These are phyloP conservation scores for Crossaster papposus DNA, from an alignment of 53 echinoderm and acorn worm species.

Conservation along the genomic window DNA sequence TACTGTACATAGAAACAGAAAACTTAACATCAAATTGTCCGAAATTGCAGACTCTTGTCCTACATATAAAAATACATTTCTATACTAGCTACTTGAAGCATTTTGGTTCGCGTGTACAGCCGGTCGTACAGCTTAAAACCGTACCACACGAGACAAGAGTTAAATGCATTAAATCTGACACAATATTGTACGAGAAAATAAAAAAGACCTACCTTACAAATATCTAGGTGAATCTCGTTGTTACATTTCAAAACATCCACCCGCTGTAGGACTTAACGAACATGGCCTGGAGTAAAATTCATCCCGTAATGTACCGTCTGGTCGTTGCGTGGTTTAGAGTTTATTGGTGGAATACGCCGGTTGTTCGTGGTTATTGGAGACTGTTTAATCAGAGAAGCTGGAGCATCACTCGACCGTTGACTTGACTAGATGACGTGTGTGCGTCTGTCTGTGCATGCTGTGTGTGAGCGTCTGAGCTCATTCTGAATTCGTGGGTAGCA, in stretches of 20 bases:
- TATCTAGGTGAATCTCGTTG: neutral
- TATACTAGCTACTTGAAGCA: too few species aligned
- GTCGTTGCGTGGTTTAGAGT: neutral
- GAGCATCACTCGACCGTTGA: neutral
- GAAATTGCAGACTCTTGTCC: too few species aligned
- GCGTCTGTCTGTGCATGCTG: neutral
- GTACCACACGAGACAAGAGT: neutral
- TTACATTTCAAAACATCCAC: neutral
- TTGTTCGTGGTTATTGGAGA: neutral
- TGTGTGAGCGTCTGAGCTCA: neutral
- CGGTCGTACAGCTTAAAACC: neutral
- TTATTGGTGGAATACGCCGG: neutral
- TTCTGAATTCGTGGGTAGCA: neutral
- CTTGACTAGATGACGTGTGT: neutral
- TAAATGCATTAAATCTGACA: neutral
- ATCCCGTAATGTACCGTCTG: neutral
- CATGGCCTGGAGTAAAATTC: neutral
- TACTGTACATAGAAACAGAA: too few species aligned
- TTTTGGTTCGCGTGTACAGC: too few species aligned
- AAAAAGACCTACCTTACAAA: neutral
- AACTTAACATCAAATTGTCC: too few species aligned
- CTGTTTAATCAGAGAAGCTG: neutral
- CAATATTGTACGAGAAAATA: neutral
- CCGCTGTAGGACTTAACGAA: too few species aligned
- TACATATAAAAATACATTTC: too few species aligned